Conservation (phyloP, 2,113 vertebrate species). For the Dermatemys mawii region DNA sequence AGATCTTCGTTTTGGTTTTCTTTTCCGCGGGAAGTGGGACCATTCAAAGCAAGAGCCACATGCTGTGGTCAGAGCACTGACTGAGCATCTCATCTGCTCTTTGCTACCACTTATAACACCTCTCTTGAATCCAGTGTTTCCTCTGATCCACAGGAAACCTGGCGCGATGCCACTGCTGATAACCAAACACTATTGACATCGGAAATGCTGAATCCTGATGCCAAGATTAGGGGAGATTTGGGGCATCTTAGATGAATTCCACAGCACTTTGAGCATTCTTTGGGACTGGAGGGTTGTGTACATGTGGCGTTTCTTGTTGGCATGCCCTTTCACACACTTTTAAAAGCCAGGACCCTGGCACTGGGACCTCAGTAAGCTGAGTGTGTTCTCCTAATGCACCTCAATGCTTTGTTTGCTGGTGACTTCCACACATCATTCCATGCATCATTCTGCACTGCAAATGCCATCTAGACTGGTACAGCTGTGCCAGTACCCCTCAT, state of each 20-base stretch:
- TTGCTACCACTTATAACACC: conserved; percentile 6
- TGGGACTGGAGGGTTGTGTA: not conserved
- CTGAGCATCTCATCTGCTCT: conserved; percentile 8
- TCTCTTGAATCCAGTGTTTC: not conserved
- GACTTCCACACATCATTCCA: fast-evolving
- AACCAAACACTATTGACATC: conserved; percentile 31
- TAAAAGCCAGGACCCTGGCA: conserved; percentile 6
- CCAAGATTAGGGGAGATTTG: conserved; percentile 15
- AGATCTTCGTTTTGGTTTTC: not conserved
- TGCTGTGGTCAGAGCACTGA: not conserved
- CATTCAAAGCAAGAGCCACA: not conserved
- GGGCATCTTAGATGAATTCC: conserved; percentile 41
- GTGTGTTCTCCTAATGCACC: not conserved
- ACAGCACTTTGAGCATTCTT: not conserved
- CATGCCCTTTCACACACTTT: not conserved
- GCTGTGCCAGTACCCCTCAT: not conserved
- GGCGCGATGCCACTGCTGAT: conserved; percentile 27
- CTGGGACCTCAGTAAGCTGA: not conserved
- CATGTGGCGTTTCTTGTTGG: conserved; percentile 11
- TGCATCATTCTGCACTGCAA: not conserved
- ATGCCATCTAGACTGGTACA: not conserved
- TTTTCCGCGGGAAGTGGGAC: not conserved
- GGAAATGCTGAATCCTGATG: conserved; percentile 29
- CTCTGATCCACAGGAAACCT: not conserved
- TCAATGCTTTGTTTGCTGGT: not conserved